Evolutionary conservation across 2,888 invertebrate species (phyloP).

Genomic region (Pristionchus fissidentatus): DNA sequence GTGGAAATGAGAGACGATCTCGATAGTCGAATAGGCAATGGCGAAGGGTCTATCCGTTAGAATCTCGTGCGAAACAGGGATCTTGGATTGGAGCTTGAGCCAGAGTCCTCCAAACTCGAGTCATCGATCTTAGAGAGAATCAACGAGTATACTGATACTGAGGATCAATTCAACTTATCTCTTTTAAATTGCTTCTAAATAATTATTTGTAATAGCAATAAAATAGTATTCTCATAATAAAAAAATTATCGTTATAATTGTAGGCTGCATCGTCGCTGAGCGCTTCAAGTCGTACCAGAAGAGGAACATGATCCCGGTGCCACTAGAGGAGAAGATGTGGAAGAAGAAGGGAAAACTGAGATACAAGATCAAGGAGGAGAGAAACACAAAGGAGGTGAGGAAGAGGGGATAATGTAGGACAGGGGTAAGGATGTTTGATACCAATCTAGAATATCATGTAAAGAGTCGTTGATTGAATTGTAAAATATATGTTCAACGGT

Average conservation of each 20-base stretch:
- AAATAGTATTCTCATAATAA: neutral
- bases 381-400: slow-evolving; percentile 54
- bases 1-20: no score
- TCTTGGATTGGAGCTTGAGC: no score
- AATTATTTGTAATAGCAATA: neutral
- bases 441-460: neutral
- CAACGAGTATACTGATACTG: no score
- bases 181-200: neutral
- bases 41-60: no score
- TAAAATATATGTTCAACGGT: no score
- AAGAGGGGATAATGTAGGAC: neutral
- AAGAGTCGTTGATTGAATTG: neutral
- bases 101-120: no score
- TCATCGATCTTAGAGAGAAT: no score
- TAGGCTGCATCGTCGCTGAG: slow-evolving; percentile 51
- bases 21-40: no score
- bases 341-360: slow-evolving; percentile 56
- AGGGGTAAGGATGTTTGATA: neutral
- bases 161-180: neutral
- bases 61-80: no score
- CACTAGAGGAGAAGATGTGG: slow-evolving; percentile 48
- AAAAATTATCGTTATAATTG: neutral
- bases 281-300: slow-evolving; percentile 59
- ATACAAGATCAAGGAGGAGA: slow-evolving; percentile 59
- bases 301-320: slow-evolving; percentile 60